These are phyloP conservation scores for Macropodus opercularis DNA, from an alignment of 2,797 vertebrate genomes.

Conservation along the genomic window DNA sequence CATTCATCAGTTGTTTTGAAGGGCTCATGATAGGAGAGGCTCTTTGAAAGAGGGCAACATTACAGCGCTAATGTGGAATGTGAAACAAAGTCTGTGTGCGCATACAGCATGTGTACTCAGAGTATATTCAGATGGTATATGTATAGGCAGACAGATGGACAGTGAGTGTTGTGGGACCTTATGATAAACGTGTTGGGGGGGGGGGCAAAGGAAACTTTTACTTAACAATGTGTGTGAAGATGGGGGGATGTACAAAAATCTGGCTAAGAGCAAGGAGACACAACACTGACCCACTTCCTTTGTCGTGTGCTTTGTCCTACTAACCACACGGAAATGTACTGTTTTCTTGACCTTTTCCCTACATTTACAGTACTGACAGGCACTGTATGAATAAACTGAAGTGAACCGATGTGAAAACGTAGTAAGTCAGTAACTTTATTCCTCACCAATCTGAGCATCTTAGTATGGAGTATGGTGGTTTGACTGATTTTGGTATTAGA, in stretches of 20 bases:
- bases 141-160: conserved; percentile 6
- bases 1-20: conserved; percentile 72
- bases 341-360: conserved; percentile 34
- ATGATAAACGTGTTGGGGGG: conserved; percentile 42
- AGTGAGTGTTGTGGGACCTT: conserved; percentile 29
- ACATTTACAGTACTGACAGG: conserved; percentile 5
- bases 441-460: background rate
- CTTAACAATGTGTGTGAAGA: conserved; percentile 43
- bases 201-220: conserved; percentile 37
- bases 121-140: conserved; percentile 31
- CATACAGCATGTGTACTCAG: conserved; percentile 41
- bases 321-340: conserved; percentile 51
- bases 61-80: conserved; percentile 70
- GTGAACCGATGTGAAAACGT: no score
- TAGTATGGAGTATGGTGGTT: no score
- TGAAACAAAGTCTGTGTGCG: conserved; percentile 53
- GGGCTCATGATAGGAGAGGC: conserved; percentile 70
- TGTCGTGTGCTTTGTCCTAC: conserved; percentile 55
- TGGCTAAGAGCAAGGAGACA: conserved; percentile 49
- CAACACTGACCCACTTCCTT: conserved; percentile 66
- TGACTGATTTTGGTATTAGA: no score
- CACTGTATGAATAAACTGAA: no score
- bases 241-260: conserved; percentile 10
- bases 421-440: background rate
- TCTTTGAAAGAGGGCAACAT: conserved; percentile 64